Evolutionary conservation across 2,797 vertebrate genomes (phyloP).

Genomic region (Micropoecilia bifurca): DNA sequence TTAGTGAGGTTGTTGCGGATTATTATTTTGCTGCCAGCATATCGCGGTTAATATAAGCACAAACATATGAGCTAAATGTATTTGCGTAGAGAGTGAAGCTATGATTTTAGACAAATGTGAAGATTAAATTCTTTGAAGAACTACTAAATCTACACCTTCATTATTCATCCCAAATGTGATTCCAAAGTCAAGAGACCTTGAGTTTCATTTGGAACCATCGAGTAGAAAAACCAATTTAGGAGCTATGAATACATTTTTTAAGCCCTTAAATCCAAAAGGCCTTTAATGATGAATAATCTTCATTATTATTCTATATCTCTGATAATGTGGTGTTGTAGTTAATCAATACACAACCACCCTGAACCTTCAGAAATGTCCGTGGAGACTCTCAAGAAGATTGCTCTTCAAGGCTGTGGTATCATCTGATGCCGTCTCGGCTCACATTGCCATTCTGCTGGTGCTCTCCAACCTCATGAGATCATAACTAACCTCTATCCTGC

Average conservation of each 20-base stretch:
- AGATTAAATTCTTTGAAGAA: slow-evolving; percentile 35
- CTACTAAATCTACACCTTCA: slow-evolving; percentile 28
- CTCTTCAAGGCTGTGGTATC: slow-evolving; percentile 69
- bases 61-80: slow-evolving; percentile 3
- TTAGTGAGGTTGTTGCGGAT: not conserved
- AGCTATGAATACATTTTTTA: slow-evolving; percentile 76
- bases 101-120: slow-evolving; percentile 26
- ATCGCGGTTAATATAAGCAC: not conserved
- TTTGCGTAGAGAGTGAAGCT: slow-evolving; percentile 17
- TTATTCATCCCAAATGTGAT: slow-evolving; percentile 47
- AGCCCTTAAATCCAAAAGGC: slow-evolving; percentile 70
- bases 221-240: slow-evolving; percentile 67
- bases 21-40: not conserved
- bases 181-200: slow-evolving; percentile 71
- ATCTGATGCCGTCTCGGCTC: slow-evolving; percentile 43
- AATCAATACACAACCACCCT: slow-evolving; percentile 67
- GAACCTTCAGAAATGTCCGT: slow-evolving; percentile 58
- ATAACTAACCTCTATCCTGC: slow-evolving; percentile 35
- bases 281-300: slow-evolving; percentile 78
- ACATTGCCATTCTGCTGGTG: slow-evolving; percentile 65
- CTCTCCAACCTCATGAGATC: slow-evolving; percentile 50
- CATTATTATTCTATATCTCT: slow-evolving; percentile 76
- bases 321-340: slow-evolving; percentile 61
- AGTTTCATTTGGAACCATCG: slow-evolving; percentile 43
- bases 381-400: slow-evolving; percentile 54